phyloP scores from a whole-genome alignment of 2,113 vertebrate genomes.

The Trematocara nigrifrons region DNA sequence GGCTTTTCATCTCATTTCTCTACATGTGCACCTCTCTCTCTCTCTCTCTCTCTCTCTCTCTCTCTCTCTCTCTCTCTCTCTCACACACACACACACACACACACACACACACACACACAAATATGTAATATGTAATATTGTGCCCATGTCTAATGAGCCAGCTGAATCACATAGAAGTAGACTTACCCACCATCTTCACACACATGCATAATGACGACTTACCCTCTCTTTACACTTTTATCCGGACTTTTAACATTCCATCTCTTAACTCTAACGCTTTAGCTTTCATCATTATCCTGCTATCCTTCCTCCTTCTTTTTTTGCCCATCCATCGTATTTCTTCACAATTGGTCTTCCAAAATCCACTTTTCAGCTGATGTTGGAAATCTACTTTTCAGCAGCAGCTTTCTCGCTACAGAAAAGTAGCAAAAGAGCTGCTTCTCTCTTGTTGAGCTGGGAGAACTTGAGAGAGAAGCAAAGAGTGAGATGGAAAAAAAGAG shows the following conservation, averaged over 20 bases:
- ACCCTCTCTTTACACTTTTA: conserved; percentile 9
- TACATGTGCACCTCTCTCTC: background rate
- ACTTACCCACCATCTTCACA: background rate
- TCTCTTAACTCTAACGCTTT: background rate
- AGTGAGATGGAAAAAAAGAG: background rate
- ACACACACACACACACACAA: background rate
- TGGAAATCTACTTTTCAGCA: background rate
- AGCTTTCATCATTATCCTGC: background rate
- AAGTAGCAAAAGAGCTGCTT: background rate
- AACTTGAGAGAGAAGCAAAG: background rate
- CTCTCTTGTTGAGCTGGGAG: background rate
- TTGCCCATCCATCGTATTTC: background rate
- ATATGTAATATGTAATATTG: background rate
- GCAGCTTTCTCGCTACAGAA: background rate
- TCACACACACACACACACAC: background rate
- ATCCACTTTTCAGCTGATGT: background rate
- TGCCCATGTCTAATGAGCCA: background rate
- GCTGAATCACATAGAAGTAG: background rate
- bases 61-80: too few species aligned
- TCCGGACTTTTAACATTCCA: background rate
- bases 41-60: too few species aligned
- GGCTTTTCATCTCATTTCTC: conserved; percentile 16
- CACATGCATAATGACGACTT: background rate
- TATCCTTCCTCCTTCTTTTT: background rate
- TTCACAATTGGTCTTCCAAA: background rate